These are phyloP conservation scores for Idris sp. DNA, from an alignment of 1,140 invertebrate genomes.

Conservation along the genomic window DNA sequence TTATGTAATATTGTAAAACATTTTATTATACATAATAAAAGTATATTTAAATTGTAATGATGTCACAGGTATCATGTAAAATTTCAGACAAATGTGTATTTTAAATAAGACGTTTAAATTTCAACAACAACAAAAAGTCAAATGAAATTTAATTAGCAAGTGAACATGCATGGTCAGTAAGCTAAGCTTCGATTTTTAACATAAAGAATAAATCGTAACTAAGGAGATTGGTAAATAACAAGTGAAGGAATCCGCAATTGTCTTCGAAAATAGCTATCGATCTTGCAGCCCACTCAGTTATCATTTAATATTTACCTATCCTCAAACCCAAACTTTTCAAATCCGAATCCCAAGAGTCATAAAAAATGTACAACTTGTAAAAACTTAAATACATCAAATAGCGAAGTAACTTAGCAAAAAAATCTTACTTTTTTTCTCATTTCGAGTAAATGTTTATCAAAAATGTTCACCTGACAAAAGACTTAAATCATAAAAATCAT, in stretches of 20 bases:
- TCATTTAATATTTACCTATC: conserved; percentile 38
- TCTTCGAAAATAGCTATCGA: conserved; percentile 44
- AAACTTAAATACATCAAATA: conserved; percentile 5
- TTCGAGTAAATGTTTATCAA: too few species aligned
- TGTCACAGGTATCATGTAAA: conserved; percentile 57
- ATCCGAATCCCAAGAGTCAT: conserved; percentile 41
- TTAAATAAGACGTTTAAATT: conserved; percentile 45
- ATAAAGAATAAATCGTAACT: not conserved
- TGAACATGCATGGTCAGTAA: too few species aligned
- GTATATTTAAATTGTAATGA: conserved; percentile 55
- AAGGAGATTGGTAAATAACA: conserved; percentile 41
- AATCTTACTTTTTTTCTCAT: not conserved
- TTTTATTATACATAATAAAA: conserved; percentile 55
- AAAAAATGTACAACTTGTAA: conserved; percentile 37
- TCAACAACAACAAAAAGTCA: too few species aligned
- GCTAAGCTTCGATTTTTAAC: too few species aligned
- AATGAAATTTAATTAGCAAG: too few species aligned
- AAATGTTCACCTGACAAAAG: too few species aligned
- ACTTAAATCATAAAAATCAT: too few species aligned
- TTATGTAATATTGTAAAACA: conserved; percentile 54
- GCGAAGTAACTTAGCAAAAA: conserved; percentile 1
- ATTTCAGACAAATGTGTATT: conserved; percentile 54
- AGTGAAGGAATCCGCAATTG: too few species aligned
- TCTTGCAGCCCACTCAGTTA: conserved; percentile 21
- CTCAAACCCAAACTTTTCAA: conserved; percentile 31